phyloP scores from a whole-genome alignment of 1,140 invertebrate species.

The Tribolium castaneum region DNA sequence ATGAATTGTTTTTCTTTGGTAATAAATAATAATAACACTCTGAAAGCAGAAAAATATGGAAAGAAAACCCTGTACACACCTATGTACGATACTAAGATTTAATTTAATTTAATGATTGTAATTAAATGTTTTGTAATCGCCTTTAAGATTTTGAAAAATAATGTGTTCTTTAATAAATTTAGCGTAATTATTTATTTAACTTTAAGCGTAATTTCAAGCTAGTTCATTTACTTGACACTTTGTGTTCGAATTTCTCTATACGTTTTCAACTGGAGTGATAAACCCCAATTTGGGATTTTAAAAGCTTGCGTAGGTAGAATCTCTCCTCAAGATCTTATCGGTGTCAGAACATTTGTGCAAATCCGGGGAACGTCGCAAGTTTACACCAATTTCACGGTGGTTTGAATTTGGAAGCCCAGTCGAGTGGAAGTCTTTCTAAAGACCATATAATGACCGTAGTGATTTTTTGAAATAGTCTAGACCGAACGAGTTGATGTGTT shows the following conservation, averaged over 20 bases:
- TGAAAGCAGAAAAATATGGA: no score
- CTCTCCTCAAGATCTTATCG: slow-evolving; percentile 35
- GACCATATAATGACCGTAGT: not conserved
- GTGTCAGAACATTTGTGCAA: slow-evolving; percentile 44
- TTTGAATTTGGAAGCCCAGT: slow-evolving; percentile 39
- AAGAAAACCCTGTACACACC: no score
- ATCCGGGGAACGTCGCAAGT: slow-evolving; percentile 40
- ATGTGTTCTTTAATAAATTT: no score
- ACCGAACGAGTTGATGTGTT: not conserved
- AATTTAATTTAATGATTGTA: no score
- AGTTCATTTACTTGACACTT: not conserved
- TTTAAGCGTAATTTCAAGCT: no score
- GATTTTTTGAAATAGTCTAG: not conserved
- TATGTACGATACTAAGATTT: no score
- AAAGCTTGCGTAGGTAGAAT: slow-evolving; percentile 28
- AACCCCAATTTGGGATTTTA: slow-evolving; percentile 30
- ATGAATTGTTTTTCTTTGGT: no score
- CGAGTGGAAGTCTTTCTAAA: slow-evolving; percentile 37
- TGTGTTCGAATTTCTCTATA: not conserved
- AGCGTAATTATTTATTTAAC: no score
- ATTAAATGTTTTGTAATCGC: no score
- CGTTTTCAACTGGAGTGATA: slow-evolving; percentile 4
- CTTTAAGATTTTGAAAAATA: no score
- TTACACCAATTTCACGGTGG: slow-evolving; percentile 46
- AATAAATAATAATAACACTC: no score